Evolutionary conservation across 2,797 vertebrate genomes (phyloP), one percentile per base, ranked within the genome.

Genomic region (Aphelocoma californica): DNA sequence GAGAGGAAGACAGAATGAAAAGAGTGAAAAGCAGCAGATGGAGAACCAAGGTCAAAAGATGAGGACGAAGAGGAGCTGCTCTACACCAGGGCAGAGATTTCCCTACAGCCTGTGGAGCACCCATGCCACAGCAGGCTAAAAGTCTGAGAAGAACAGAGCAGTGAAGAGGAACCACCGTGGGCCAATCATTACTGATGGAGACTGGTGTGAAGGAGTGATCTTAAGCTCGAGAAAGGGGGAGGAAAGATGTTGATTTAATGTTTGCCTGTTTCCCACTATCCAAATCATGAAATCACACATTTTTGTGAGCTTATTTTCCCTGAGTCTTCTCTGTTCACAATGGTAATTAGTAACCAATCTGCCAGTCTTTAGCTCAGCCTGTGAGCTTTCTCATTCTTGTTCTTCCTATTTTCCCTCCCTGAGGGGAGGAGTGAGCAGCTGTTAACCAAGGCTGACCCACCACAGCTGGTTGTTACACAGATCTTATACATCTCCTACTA

Each of bases 161-260:
- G 42, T 4, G 1, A 47, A 57, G 34, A 66, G 28, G 10, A 78
- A 57, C 6, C 13, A 25, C 38, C 0, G 0, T 23, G 12, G 25
- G 12, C 20, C 56, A 61, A 10, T 12, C 1, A 2, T 21, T 71
- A n/a, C 29, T 57, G 17, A n/a, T 31, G 24, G 17, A 51, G 18
- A 40, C 29, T n/a, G 19, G 26, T 38, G 16, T 47, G 50, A 47
- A 71, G 11, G 16, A 51, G 8, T 38, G 32, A 57, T 17, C 2
- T 1, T 47, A 69, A 62, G 12, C n/a, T 51, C 36, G 24, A 57
- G 38, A 85, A 81, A 32, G 9, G 0, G 3, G 6, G 1, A 50
- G 4, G 17, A 56, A 71, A 28, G 3, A 14, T n/a, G 8, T 14
- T 64, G 18, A 32, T 47, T 77, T 31, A 42, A 54, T 26, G 2